phyloP scores from a whole-genome alignment of 2,113 vertebrate species.

The Campylorhamphus procurvoides region DNA sequence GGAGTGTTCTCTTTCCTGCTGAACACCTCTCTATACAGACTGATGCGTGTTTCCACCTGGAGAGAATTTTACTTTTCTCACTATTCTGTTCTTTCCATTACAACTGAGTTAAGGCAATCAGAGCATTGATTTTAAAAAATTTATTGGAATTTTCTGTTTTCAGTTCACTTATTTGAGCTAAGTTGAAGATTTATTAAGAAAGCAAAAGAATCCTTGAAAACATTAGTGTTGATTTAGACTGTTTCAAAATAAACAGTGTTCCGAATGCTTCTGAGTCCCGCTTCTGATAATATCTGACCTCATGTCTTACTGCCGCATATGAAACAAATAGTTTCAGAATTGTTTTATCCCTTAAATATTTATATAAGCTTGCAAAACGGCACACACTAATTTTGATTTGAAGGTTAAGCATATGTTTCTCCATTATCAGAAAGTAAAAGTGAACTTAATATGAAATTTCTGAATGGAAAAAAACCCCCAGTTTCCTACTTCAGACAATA shows the following conservation, averaged over 20 bases:
- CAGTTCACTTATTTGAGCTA: neutral
- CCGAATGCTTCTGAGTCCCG: neutral
- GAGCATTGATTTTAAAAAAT: neutral
- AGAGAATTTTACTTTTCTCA: neutral
- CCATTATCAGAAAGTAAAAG: neutral
- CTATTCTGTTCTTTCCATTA: neutral
- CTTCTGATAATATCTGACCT: neutral
- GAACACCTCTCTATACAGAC: neutral
- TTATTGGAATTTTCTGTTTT: neutral
- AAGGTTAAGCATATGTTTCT: neutral
- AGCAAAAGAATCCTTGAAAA: neutral
- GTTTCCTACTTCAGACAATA: neutral
- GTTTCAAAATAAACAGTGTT: neutral
- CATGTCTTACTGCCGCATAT: accelerated
- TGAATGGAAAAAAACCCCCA: neutral
- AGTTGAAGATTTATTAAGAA: neutral
- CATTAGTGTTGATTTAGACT: neutral
- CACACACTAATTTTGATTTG: neutral
- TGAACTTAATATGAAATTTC: neutral
- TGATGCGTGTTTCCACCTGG: neutral
- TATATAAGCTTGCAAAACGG: neutral
- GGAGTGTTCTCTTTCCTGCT: neutral
- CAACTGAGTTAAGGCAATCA: neutral
- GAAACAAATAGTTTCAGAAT: neutral
- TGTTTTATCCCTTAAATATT: neutral